Base-by-base conservation (phyloP, 2,113 vertebrate species). In the Puntigrus tetrazona region DNA sequence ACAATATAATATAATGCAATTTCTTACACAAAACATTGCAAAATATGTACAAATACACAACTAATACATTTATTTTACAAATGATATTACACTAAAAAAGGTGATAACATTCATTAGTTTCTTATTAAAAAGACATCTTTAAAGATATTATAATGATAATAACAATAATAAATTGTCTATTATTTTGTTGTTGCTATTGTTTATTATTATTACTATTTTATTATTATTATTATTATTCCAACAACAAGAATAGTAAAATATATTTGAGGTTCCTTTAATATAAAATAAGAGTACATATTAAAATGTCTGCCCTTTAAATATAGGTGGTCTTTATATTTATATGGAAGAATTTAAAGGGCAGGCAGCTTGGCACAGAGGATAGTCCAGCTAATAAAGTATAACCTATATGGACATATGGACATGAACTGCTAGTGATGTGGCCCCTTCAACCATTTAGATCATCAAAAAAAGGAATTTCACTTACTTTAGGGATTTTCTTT, bases 401-500 rank as follows among this genome's bases (percentile, higher is more conserved):
- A 72, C 25, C n/a, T 34, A 72, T 67, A 29, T 69, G 70, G 55
- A 82, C 59, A 20, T 22, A 45, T 50, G 47, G 78, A 78, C 65
- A 65, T 20, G 20, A 59, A 85, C 22, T 76, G 38, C 72, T 13
- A 36, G 45, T 70, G 67, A 45, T 59, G 79, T 77, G 85, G 16
- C 57, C 84, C 73, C 87, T 84, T 86, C 78, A 84, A 86, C 59
- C 78, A 80, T 88, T 89, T 82, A 65, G 78, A 78, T 74, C 79
- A 50, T 20, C 82, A 86, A 81, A 88, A 76, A 69, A 63, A 84
- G 72, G 86, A 74, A 34, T 84, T 89, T 88, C 25, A 87, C 57
- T 83, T 50, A 86, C 85, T 89, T 86, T 83, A 67, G 85, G 89
- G 87, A 83, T 81, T 86, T 85, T 88, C 90, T 82, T 87, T 89